Evolutionary conservation across 2,888 invertebrate species (phyloP), one percentile per base, ranked within the genome.

Genomic region (Tyria jacobaeae): DNA sequence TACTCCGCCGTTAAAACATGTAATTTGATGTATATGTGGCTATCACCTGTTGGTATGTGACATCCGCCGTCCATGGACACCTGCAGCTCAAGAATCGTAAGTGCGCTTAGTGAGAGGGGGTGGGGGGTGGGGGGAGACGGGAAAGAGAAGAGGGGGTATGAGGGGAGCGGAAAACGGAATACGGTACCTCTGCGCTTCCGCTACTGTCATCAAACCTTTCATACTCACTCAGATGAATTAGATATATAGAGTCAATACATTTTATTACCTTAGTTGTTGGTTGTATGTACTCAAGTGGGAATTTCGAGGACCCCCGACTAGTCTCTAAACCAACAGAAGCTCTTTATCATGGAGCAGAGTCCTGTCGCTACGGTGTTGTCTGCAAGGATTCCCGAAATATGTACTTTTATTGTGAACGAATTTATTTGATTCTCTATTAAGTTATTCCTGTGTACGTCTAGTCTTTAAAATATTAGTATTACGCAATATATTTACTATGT

Each of bases 381-480:
- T 15, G 37, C 15, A 3, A 3, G 2, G 2, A 9, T 41, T 3
- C 2, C 17, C 41, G n/a, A 41, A 41, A 21, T 41, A 41, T 17
- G 39, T 41, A 2, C 17, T 3, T 34, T 21, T 14, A 21, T 34
- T 7, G 17, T 51, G 1, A 24, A 24, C 35, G 24, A 51, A 35
- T 35, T 35, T 27, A n/a, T 17, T 39, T 27, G 10, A 15, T 39
- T 25, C n/a, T 24, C 35, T 35, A 12, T 35, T 14, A 5, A 44
- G 15, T n/a, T 27, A 31, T 25, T 17, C 14, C 17, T 50, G 48
- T 49, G 49, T 49, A 56, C 14, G 15, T 57, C 49, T 50, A 57
- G 49, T 57, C 49, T 57, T 34, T 3, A n/a, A 27, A 54, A 39
- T 25, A 24, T 53, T 31, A 39, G 56, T 48, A 37, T 56, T 56